A percentile compares a stretch with the other conserved stretches of the same genome.
Conservation (phyloP, 1,140 invertebrate species). For the Achroia grisella region DNA sequence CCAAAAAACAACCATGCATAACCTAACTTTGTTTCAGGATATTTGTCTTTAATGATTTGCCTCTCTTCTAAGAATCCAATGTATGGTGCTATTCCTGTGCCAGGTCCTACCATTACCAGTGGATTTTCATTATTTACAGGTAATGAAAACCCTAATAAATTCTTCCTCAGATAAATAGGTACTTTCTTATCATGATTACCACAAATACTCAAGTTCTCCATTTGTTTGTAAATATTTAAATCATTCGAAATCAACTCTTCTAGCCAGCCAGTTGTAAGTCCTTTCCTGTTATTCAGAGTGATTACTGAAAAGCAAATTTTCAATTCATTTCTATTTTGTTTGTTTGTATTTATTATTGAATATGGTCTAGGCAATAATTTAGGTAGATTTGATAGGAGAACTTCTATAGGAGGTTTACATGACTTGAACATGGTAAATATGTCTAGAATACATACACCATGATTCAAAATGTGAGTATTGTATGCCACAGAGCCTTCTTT, state of each 20-base stretch:
- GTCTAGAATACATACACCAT: slow-evolving; percentile 77
- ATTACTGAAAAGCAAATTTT: slow-evolving; percentile 82
- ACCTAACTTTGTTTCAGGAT: slow-evolving; percentile 38
- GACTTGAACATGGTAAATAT: slow-evolving; percentile 78
- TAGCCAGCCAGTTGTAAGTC: slow-evolving; percentile 81
- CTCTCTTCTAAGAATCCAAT: slow-evolving; percentile 78
- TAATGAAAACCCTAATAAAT: slow-evolving; percentile 75
- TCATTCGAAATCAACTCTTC: slow-evolving; percentile 43
- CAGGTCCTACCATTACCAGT: slow-evolving; percentile 86
- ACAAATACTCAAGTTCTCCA: slow-evolving; percentile 32
- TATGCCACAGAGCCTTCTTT: slow-evolving; percentile 79
- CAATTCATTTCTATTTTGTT: slow-evolving; percentile 61
- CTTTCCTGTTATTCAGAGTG: slow-evolving; percentile 71
- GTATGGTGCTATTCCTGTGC: slow-evolving; percentile 90
- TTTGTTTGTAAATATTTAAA: slow-evolving; percentile 26
- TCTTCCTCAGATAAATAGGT: slow-evolving; percentile 78
- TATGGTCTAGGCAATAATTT: slow-evolving; percentile 84
- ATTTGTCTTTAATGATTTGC: slow-evolving; percentile 34
- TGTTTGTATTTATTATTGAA: slow-evolving; percentile 83
- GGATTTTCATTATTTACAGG: slow-evolving; percentile 73
- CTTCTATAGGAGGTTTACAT: slow-evolving; percentile 77
- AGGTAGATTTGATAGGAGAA: slow-evolving; percentile 83
- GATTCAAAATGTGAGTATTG: slow-evolving; percentile 74
- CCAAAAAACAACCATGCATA: slow-evolving; percentile 83
- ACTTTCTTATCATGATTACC: slow-evolving; percentile 32